A percentile compares a stretch with the other conserved stretches of the same genome.
These are phyloP conservation scores for Trematocara nigrifrons DNA, from an alignment of 2,113 vertebrate species.

Conservation along the genomic window DNA sequence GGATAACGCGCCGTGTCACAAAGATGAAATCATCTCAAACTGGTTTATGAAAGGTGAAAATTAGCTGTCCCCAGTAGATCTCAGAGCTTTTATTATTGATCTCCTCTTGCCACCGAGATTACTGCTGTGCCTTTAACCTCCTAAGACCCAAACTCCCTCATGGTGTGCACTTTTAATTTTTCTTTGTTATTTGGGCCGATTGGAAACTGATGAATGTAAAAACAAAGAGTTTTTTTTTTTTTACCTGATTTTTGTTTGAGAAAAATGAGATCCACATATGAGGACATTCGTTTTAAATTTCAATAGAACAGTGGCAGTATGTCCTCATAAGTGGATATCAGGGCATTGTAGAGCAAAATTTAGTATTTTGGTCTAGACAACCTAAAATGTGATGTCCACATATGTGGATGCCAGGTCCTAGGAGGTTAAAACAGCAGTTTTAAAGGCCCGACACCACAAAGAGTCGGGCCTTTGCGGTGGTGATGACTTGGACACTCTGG, in stretches of 20 bases:
- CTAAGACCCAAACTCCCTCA: background rate
- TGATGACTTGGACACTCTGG: accelerated
- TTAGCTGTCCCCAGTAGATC: background rate
- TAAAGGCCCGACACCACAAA: background rate
- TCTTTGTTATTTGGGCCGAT: background rate
- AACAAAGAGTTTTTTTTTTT: background rate
- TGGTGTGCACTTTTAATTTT: background rate
- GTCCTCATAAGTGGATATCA: background rate
- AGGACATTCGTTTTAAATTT: background rate
- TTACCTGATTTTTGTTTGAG: background rate
- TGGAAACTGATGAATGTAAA: background rate
- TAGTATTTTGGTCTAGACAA: background rate
- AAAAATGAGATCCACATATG: background rate
- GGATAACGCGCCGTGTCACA: background rate
- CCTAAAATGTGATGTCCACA: background rate
- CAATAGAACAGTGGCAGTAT: background rate
- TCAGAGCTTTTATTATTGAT: background rate
- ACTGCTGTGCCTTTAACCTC: background rate
- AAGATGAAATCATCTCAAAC: background rate
- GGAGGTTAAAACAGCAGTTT: background rate
- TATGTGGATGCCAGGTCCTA: too few relatives aligned
- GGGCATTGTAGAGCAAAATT: background rate
- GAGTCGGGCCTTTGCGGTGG: accelerated
- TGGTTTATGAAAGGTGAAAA: background rate
- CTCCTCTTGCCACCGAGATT: background rate